phyloP scores from a whole-genome alignment of 2,113 vertebrate genomes.

The Amazona guildingii region DNA sequence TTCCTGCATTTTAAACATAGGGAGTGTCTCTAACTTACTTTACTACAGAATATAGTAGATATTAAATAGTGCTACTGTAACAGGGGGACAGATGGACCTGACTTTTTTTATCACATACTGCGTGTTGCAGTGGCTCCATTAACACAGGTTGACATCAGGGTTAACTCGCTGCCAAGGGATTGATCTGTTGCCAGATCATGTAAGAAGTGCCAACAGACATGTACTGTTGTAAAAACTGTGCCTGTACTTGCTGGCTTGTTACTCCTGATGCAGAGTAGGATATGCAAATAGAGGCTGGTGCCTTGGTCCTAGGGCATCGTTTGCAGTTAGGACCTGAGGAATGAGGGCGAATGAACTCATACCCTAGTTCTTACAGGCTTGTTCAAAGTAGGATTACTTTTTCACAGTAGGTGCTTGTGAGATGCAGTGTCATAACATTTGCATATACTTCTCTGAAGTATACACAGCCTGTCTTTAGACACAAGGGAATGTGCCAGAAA shows the following conservation, averaged over 20 bases:
- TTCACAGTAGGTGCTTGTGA: not conserved
- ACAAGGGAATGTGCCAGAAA: not conserved
- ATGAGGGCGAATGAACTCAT: fast-evolving
- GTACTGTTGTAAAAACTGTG: not conserved
- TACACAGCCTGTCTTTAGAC: not conserved
- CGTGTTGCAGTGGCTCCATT: not conserved
- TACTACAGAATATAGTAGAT: not conserved
- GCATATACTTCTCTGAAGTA: not conserved
- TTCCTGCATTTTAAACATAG: not conserved
- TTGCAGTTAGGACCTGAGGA: not conserved
- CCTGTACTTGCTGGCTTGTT: not conserved
- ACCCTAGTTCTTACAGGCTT: not conserved
- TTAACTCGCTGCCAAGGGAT: not conserved
- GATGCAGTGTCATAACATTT: not conserved
- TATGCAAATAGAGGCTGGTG: not conserved
- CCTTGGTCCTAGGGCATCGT: not conserved
- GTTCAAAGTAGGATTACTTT: not conserved
- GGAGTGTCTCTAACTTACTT: not conserved
- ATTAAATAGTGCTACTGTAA: not conserved
- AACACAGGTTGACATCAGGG: not conserved
- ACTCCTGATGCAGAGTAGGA: fast-evolving
- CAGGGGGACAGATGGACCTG: not conserved
- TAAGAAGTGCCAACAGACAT: not conserved
- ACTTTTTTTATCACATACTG: not conserved
- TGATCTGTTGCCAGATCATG: not conserved